Conservation (phyloP, 2,113 vertebrate genomes). For the Platanista minor region DNA sequence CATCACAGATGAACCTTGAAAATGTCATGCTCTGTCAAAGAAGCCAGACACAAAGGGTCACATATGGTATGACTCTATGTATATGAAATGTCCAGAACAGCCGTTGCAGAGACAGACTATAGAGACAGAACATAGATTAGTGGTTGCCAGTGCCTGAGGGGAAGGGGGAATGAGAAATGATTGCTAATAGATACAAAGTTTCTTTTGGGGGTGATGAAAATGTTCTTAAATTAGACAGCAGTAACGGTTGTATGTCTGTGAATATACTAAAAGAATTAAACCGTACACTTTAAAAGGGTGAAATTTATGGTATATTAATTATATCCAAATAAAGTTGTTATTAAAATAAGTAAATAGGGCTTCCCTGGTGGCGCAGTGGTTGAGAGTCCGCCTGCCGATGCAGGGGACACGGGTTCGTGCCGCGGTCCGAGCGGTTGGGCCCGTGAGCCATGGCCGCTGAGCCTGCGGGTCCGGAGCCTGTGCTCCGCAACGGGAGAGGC, state of each 20-base stretch:
- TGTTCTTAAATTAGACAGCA: not conserved
- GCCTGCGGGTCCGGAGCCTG: no score
- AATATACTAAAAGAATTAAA: not conserved
- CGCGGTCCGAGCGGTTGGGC: no score
- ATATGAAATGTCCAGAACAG: not conserved
- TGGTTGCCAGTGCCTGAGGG: not conserved
- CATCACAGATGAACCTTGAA: not conserved
- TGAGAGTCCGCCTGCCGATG: no score
- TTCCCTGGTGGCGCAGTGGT: no score
- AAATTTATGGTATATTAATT: not conserved
- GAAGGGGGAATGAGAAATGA: not conserved
- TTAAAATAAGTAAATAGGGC: not conserved
- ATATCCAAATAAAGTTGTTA: not conserved
- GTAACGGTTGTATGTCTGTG: not conserved
- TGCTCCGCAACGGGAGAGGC: no score
- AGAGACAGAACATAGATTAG: not conserved
- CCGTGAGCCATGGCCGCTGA: no score
- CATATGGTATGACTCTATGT: not conserved
- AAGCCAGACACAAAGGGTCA: not conserved
- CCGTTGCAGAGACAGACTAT: not conserved
- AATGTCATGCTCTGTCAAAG: not conserved
- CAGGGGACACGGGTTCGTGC: no score
- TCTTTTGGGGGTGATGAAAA: not conserved
- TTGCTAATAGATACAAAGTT: not conserved
- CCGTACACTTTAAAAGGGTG: not conserved